These are phyloP conservation scores for Diuraphis noxia DNA, from an alignment of 1,140 invertebrate species.

Conservation along the genomic window DNA sequence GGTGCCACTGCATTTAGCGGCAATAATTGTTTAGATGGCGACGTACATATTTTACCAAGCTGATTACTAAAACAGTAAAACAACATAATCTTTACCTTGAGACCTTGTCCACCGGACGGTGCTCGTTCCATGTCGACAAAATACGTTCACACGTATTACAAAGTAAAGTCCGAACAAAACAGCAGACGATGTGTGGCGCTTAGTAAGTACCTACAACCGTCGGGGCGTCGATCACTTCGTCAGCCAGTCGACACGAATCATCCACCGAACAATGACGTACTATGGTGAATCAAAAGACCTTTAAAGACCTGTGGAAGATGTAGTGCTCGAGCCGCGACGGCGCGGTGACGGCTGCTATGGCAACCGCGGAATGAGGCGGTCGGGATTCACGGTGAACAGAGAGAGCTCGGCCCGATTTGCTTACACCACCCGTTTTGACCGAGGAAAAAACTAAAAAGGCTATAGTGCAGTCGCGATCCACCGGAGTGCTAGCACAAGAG, in stretches of 20 bases:
- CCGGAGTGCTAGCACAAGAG: background rate
- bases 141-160: background rate
- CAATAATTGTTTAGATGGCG: background rate
- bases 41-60: background rate
- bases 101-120: background rate
- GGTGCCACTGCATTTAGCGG: too few relatives aligned
- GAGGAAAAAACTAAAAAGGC: background rate
- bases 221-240: background rate
- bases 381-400: background rate
- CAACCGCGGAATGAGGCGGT: background rate
- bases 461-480: too few relatives aligned
- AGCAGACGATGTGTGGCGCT: background rate
- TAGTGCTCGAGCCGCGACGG: background rate
- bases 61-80: rapidly evolving
- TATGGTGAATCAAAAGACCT: background rate
- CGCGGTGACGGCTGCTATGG: background rate
- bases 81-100: background rate
- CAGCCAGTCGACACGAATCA: background rate
- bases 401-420: background rate
- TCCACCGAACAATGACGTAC: background rate
- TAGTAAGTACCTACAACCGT: background rate
- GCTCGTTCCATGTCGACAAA: background rate
- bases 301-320: background rate
- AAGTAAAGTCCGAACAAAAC: background rate
- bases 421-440: background rate